A percentile compares a stretch with the other conserved stretches of the same genome.
Evolutionary conservation across 2,113 vertebrate genomes (phyloP).

Genomic region (Candoia aspera): DNA sequence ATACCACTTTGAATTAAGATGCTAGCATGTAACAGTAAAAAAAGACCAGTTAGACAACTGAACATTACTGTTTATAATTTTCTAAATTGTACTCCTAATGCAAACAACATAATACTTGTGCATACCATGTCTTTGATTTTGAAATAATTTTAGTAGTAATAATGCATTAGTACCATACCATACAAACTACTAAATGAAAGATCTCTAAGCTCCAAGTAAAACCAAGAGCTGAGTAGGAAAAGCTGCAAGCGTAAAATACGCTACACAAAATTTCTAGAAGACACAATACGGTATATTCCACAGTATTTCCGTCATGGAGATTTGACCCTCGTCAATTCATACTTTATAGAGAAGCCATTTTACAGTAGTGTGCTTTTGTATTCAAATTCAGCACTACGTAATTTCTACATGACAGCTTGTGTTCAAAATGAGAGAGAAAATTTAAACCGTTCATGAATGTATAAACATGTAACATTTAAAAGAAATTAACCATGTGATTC

Average conservation of each 20-base stretch:
- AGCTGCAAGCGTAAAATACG: constrained; percentile 23
- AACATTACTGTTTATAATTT: background rate
- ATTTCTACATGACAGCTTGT: background rate
- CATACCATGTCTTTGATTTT: constrained; percentile 40
- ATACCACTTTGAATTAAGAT: background rate
- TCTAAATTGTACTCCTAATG: background rate
- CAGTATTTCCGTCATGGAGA: constrained; percentile 32
- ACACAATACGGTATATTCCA: background rate
- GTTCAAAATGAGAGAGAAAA: constrained; percentile 13
- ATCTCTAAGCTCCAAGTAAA: background rate
- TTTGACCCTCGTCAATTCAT: background rate
- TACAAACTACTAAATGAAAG: constrained; percentile 32
- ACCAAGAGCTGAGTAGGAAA: background rate
- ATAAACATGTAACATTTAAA: constrained; percentile 53
- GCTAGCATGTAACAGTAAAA: background rate
- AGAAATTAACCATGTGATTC: constrained; percentile 32
- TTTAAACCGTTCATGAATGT: constrained; percentile 45
- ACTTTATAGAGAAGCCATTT: background rate
- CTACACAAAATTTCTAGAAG: background rate
- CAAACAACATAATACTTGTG: background rate
- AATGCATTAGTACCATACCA: constrained; percentile 21
- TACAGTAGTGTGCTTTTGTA: background rate
- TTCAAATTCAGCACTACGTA: background rate
- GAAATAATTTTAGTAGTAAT: constrained; percentile 25
- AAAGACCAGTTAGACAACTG: background rate